Conservation (phyloP, 2,113 vertebrate genomes). For the Gadus chalcogrammus region DNA sequence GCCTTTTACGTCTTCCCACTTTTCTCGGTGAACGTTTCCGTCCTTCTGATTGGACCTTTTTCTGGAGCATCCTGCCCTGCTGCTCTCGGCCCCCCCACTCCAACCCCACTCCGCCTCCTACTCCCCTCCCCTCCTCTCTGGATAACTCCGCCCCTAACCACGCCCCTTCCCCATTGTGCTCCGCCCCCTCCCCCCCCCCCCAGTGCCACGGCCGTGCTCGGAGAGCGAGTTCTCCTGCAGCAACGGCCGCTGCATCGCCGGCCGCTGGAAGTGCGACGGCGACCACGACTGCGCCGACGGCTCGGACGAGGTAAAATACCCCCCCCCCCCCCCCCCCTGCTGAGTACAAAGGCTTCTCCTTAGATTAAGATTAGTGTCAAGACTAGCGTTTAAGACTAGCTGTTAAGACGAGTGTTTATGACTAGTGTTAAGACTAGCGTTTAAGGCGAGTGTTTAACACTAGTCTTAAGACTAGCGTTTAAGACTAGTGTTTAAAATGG, state of each 20-base stretch:
- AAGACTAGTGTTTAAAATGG: too few relatives aligned
- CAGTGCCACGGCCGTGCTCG: conserved; percentile 90
- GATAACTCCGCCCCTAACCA: conserved; percentile 20
- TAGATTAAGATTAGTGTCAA: not conserved
- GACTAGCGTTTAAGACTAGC: too few relatives aligned
- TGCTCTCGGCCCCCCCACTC: not conserved
- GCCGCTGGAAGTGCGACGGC: conserved; percentile 95
- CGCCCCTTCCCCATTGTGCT: conserved; percentile 15
- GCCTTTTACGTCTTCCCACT: not conserved
- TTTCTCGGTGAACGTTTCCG: not conserved
- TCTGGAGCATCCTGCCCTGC: not conserved
- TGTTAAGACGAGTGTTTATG: too few relatives aligned
- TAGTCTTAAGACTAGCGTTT: not conserved
- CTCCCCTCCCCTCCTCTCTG: conserved; percentile 28
- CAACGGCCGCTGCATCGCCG: conserved; percentile 94
- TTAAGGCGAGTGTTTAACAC: too few relatives aligned
- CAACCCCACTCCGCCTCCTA: conserved; percentile 30
- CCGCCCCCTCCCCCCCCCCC: conserved; percentile 18
- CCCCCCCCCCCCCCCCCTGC: not conserved
- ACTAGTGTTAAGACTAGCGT: too few relatives aligned
- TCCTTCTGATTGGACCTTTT: not conserved
- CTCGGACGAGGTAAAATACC: conserved; percentile 83
- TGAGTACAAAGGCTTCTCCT: not conserved
- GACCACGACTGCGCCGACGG: conserved; percentile 94
- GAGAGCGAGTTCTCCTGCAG: conserved; percentile 96